A percentile compares a stretch with the other conserved stretches of the same genome.
These are phyloP conservation scores for Sinocyclocheilus anophthalmus DNA, from an alignment of 2,113 vertebrate species.

Conservation along the genomic window DNA sequence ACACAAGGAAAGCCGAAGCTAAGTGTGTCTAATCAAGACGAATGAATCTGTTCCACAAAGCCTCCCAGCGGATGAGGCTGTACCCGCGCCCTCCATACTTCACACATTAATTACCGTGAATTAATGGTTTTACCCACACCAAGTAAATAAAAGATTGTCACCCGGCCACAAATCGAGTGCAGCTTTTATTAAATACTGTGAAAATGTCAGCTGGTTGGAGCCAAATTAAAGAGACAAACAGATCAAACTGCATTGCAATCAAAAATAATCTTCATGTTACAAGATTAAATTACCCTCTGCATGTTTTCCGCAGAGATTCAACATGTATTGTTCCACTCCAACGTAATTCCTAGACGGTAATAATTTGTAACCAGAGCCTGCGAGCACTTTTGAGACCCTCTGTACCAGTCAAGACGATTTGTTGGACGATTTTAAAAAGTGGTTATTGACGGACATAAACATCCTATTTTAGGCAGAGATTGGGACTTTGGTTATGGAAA, in stretches of 20 bases:
- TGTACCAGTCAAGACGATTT: conserved; percentile 19
- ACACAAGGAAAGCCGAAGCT: conserved; percentile 58
- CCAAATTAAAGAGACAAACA: conserved; percentile 69
- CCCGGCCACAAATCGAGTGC: conserved; percentile 61
- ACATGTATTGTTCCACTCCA: conserved; percentile 59
- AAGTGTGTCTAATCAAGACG: conserved; percentile 72
- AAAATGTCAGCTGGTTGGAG: conserved; percentile 71
- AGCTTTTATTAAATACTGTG: conserved; percentile 71
- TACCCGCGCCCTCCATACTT: conserved; percentile 63
- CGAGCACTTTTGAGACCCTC: conserved; percentile 52
- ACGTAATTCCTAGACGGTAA: conserved; percentile 60
- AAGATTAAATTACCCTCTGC: conserved; percentile 64
- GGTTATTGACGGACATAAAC: conserved; percentile 13
- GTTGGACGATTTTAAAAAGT: conserved; percentile 19
- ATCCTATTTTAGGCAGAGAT: conserved; percentile 52
- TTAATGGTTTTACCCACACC: conserved; percentile 73
- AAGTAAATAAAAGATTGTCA: conserved; percentile 76
- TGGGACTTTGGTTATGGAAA: not conserved
- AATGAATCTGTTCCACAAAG: conserved; percentile 62
- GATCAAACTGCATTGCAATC: conserved; percentile 68
- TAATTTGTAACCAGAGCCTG: conserved; percentile 60
- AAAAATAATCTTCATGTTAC: conserved; percentile 63
- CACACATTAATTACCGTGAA: conserved; percentile 75
- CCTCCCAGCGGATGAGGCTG: conserved; percentile 66
- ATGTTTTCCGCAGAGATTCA: conserved; percentile 56